Conservation (phyloP, 2,113 vertebrate species). For the Alligator mississippiensis region DNA sequence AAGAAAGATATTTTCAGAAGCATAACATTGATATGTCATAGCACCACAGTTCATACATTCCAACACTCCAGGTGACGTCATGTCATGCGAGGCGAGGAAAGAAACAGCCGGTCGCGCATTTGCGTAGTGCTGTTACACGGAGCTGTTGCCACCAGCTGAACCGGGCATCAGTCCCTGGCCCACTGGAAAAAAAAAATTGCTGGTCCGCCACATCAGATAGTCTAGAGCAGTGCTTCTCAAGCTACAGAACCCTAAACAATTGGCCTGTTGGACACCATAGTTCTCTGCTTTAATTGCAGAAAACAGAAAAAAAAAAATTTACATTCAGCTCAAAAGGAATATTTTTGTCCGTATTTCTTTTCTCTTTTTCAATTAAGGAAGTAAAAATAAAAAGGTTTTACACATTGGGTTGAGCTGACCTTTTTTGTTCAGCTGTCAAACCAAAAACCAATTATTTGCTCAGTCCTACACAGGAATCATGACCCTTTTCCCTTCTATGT, state of each 20-base stretch:
- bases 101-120: too few relatives aligned
- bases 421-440: neutral
- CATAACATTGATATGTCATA: too few relatives aligned
- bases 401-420: neutral
- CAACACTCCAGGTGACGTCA: too few relatives aligned
- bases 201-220: too few relatives aligned
- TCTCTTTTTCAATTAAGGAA: neutral
- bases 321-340: neutral
- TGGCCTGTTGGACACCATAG: neutral
- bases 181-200: too few relatives aligned
- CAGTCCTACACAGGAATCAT: neutral
- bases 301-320: neutral
- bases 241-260: neutral
- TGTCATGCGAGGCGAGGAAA: too few relatives aligned
- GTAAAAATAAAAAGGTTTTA: neutral
- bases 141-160: too few relatives aligned
- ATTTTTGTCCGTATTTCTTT: neutral
- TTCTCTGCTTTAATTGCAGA: neutral
- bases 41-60: too few relatives aligned
- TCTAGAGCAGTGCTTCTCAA: too few relatives aligned
- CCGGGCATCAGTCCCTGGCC: too few relatives aligned
- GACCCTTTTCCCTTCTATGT: conserved; percentile 16
- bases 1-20: too few relatives aligned
- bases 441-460: neutral
- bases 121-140: too few relatives aligned